A percentile compares a stretch with the other conserved stretches of the same genome.
These are phyloP conservation scores for Morbakka virulenta DNA, from an alignment of 30 jellyfish, hydroid and myxozoan species.

Conservation along the genomic window DNA sequence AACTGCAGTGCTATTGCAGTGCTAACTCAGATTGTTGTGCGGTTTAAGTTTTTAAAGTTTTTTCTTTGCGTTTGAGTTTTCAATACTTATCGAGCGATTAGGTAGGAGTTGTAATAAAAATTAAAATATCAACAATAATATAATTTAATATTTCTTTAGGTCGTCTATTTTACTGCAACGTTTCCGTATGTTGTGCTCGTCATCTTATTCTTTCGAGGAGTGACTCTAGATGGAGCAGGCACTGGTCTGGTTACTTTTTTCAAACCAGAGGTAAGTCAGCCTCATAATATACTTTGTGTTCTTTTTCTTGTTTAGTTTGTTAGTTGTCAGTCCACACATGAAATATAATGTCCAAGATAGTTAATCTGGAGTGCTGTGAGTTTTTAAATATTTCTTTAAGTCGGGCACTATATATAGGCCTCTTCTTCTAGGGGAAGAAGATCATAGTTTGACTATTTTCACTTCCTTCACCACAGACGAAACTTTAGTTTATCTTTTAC, in stretches of 20 bases:
- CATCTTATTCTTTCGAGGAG: slow-evolving; percentile 87
- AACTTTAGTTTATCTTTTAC: too few relatives aligned
- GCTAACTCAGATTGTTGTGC: too few relatives aligned
- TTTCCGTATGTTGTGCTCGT: slow-evolving; percentile 81
- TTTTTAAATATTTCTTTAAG: not conserved
- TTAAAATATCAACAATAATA: too few relatives aligned
- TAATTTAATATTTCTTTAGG: slow-evolving; percentile 67
- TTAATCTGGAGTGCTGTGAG: not conserved
- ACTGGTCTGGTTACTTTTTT: slow-evolving; percentile 66
- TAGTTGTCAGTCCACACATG: not conserved
- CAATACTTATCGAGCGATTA: too few relatives aligned
- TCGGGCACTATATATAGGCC: too few relatives aligned
- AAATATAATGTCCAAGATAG: not conserved
- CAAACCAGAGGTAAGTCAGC: slow-evolving; percentile 66
- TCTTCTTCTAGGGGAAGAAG: too few relatives aligned
- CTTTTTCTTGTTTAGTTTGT: not conserved
- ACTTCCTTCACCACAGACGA: too few relatives aligned
- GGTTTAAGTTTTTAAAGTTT: too few relatives aligned
- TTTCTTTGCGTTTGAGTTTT: too few relatives aligned
- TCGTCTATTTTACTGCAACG: slow-evolving; percentile 85
- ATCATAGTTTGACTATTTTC: too few relatives aligned
- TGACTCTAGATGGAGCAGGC: slow-evolving; percentile 86
- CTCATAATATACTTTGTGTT: not conserved
- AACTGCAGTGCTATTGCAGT: too few relatives aligned
- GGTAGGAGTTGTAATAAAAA: too few relatives aligned